These are phyloP conservation scores for Colletes collaris DNA, from an alignment of 2,888 invertebrate genomes.

Conservation along the genomic window DNA sequence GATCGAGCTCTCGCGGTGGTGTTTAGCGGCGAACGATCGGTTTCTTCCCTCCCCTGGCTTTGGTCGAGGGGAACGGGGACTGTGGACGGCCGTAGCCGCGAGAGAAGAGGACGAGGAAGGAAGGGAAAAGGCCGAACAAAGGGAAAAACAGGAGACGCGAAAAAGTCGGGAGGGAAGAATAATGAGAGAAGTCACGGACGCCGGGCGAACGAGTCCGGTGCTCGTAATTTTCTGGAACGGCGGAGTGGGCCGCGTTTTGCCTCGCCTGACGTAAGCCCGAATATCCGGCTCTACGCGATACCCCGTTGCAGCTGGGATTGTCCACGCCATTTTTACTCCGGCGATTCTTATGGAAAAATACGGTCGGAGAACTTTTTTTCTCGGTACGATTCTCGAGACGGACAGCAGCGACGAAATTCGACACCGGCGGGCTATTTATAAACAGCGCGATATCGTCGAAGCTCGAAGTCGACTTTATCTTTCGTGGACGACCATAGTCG, in stretches of 20 bases:
- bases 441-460: no score
- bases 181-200: conserved; percentile 21
- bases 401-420: no score
- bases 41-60: not conserved
- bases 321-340: not conserved
- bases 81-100: not conserved
- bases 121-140: not conserved
- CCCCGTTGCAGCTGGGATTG: not conserved
- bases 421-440: no score
- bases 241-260: no score
- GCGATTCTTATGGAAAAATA: no score
- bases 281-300: conserved; percentile 10
- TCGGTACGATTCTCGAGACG: no score
- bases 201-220: conserved; percentile 9
- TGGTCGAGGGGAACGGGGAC: conserved; percentile 11
- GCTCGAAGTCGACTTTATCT: no score
- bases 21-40: conserved; percentile 35
- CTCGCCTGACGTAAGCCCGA: not conserved
- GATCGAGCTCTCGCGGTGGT: conserved; percentile 21
- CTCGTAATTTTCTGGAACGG: conserved; percentile 14
- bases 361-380: no score
- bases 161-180: not conserved
- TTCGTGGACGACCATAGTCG: no score
- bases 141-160: conserved; percentile 1
- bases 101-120: conserved; percentile 7